phyloP scores from a whole-genome alignment of 2,888 invertebrate genomes.

The Dicranocentrus wangi region DNA sequence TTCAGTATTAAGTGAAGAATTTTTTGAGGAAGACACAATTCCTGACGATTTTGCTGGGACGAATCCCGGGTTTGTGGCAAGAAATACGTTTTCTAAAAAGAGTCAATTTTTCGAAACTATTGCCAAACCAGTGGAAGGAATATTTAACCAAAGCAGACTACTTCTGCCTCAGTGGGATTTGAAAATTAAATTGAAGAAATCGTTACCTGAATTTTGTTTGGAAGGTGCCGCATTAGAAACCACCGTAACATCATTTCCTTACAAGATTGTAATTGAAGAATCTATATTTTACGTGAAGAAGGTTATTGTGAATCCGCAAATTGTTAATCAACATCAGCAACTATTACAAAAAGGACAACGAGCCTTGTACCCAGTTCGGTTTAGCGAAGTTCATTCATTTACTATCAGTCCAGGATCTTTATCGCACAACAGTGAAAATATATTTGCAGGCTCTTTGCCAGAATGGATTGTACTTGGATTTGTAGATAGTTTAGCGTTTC shows the following conservation, averaged over 20 bases:
- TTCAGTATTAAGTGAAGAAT: background rate
- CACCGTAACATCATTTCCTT: background rate
- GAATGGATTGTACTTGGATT: constrained; percentile 16
- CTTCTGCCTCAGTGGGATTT: background rate
- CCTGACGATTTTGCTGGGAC: constrained; percentile 1
- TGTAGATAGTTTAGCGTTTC: background rate
- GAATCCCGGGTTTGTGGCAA: background rate
- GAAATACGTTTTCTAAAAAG: background rate
- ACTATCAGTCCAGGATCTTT: background rate
- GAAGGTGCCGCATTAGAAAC: background rate
- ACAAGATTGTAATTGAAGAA: constrained; percentile 16
- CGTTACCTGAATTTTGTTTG: background rate
- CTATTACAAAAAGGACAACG: background rate
- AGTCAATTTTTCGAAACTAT: constrained; percentile 16
- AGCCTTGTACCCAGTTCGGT: constrained; percentile 7
- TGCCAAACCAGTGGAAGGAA: background rate
- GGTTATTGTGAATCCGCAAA: background rate
- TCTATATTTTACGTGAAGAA: background rate
- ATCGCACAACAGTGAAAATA: background rate
- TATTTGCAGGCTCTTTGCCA: background rate
- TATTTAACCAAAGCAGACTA: constrained; percentile 20
- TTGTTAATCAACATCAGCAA: background rate
- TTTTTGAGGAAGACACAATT: constrained; percentile 9
- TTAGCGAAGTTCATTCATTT: background rate
- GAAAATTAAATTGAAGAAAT: background rate